Percentiles rank a stretch among this genome's conserved stretches.
Conservation (phyloP, 2,113 vertebrate species). For the Vulpes vulpes region DNA sequence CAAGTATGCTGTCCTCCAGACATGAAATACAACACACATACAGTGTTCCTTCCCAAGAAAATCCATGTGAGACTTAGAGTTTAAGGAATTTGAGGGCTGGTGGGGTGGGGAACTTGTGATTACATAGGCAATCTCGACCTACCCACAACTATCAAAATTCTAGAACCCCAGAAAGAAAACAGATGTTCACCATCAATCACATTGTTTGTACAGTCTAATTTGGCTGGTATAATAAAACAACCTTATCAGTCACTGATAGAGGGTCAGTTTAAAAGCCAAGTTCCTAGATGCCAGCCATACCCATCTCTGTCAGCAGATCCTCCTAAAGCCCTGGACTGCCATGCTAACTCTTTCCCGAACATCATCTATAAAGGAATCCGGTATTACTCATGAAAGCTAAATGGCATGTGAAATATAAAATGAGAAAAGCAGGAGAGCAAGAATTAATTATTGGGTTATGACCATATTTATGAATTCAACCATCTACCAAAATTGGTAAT, state of each 20-base stretch:
- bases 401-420: neutral
- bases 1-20: neutral
- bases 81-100: neutral
- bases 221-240: neutral
- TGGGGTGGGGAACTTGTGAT: fast-evolving
- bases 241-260: neutral
- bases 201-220: neutral
- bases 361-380: neutral
- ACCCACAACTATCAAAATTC: neutral
- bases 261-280: neutral
- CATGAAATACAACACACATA: neutral
- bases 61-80: neutral
- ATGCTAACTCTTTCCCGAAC: neutral
- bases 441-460: neutral
- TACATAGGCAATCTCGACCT: neutral
- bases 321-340: neutral
- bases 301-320: neutral
- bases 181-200: neutral
- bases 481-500: neutral
- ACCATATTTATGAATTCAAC: neutral
- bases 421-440: neutral
- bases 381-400: neutral
- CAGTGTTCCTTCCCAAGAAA: neutral
- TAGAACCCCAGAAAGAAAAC: neutral
- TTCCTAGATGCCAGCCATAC: neutral